Percentiles rank a stretch among this genome's conserved stretches.
Evolutionary conservation across 2,888 invertebrate genomes (phyloP).

Genomic region (Hemistola chrysoprasaria): DNA sequence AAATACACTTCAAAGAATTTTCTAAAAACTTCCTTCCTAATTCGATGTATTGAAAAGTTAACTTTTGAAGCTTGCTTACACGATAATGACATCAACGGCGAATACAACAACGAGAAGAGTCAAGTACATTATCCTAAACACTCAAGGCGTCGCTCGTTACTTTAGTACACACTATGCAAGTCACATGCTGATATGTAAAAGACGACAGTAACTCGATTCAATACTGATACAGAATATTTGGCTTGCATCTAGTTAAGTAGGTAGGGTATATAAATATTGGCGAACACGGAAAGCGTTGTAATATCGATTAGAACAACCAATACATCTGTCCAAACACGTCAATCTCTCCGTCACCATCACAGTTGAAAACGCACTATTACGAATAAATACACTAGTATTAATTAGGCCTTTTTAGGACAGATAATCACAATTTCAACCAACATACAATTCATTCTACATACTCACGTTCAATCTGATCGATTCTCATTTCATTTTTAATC

Average conservation of each 20-base stretch:
- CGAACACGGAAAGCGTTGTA: slow-evolving; percentile 59
- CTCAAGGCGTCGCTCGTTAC: slow-evolving; percentile 56
- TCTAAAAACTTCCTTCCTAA: slow-evolving; percentile 59
- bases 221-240: slow-evolving; percentile 72
- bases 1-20: slow-evolving; percentile 51
- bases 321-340: slow-evolving; percentile 40
- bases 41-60: slow-evolving; percentile 73
- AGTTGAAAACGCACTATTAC: slow-evolving; percentile 68
- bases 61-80: slow-evolving; percentile 60
- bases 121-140: slow-evolving; percentile 56
- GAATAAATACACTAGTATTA: slow-evolving; percentile 76
- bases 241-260: slow-evolving; percentile 45
- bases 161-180: slow-evolving; percentile 67
- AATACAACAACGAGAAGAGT: slow-evolving; percentile 64
- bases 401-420: slow-evolving; percentile 81
- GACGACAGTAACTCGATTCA: slow-evolving; percentile 67
- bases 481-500: slow-evolving; percentile 49
- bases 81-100: slow-evolving; percentile 60
- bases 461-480: slow-evolving; percentile 48
- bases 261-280: slow-evolving; percentile 33
- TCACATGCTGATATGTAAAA: slow-evolving; percentile 80
- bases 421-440: slow-evolving; percentile 75
- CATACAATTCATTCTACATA: slow-evolving; percentile 53
- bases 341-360: slow-evolving; percentile 64
- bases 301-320: slow-evolving; percentile 48